A percentile compares a stretch with the other conserved stretches of the same genome.
These are phyloP conservation scores for Drosophila meridiana DNA, from an alignment of 2,888 invertebrate genomes.

Conservation along the genomic window DNA sequence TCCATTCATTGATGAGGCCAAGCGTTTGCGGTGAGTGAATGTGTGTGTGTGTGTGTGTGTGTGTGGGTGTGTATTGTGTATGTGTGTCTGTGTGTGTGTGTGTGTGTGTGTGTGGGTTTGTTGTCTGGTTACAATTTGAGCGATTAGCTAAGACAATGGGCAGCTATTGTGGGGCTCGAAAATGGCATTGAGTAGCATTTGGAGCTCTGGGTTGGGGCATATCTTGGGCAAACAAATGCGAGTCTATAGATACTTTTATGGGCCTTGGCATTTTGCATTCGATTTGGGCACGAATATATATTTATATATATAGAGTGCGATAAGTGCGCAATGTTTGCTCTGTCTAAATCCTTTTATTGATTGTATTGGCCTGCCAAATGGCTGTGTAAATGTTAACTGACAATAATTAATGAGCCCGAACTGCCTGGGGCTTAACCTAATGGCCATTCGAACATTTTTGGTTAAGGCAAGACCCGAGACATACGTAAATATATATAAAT, in stretches of 20 bases:
- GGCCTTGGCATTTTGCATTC: conserved; percentile 25
- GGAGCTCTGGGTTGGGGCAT: conserved; percentile 34
- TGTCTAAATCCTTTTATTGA: conserved; percentile 81
- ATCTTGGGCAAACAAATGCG: conserved; percentile 74
- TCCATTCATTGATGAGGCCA: conserved; percentile 98
- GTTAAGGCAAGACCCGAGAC: conserved; percentile 20
- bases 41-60: not conserved
- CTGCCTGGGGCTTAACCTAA: conserved; percentile 66
- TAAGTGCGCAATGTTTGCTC: conserved; percentile 44
- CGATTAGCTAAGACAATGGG: conserved; percentile 79
- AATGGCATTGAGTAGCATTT: conserved; percentile 47
- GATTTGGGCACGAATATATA: not conserved
- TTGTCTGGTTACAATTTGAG: conserved; percentile 72
- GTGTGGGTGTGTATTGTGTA: not conserved
- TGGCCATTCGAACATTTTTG: conserved; percentile 60
- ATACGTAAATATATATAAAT: conserved; percentile 16
- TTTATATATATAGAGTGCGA: not conserved
- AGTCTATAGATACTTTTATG: conserved; percentile 31
- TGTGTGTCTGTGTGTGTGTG: conserved; percentile 15
- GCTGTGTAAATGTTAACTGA: conserved; percentile 54
- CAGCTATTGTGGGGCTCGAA: conserved; percentile 64
- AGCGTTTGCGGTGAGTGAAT: conserved; percentile 90
- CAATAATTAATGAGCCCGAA: conserved; percentile 69
- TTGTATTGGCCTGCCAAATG: conserved; percentile 70
- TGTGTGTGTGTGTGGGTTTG: conserved; percentile 36